Base-by-base conservation (phyloP, 2,113 vertebrate genomes). In the Rissa tridactyla region DNA sequence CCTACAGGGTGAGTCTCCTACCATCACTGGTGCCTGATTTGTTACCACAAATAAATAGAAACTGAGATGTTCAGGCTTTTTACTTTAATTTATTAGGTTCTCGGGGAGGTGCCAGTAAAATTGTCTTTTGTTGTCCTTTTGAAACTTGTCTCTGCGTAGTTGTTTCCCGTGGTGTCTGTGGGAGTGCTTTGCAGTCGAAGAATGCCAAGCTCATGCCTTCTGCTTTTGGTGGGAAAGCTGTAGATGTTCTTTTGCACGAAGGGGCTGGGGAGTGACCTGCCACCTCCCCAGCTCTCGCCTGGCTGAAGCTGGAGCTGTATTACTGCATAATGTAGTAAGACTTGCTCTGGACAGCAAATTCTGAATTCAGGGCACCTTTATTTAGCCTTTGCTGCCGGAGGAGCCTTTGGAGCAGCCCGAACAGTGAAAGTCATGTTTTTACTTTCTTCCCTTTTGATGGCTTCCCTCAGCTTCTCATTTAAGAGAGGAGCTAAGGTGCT, bases 1-100 rank as follows among this genome's bases (percentile, higher is more conserved):
- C 89, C 81, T 94, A 30, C 25, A 36, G 89, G 89, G 95, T 4
- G 11, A 94, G 40, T 52, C 38, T 90, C 75, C 94, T 91, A 21
- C 75, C 42, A 80, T 61, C 77, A 42, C 68, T 73, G 32, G 46
- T 94, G 84, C 42, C 58, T 88, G 40, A 71, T 91, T 80, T 95
- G 71, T 94, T 92, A 40, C 51, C 49, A 58, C 49, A 93, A 95
- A 71, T 62, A 95, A 82, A 91, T 58, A 95, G 64, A 93, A 75
- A 18, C 44, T 95, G 82, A 78, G 76, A 81, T 27, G 29, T 44
- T 83, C 42, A 71, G 26, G n/a, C 38, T 75, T 93, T 92, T 82
- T 52, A 40, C 61, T 95, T 88, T 82, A 76, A 49, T 91, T 85
- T 96, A 69, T 90, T 82, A 57, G 34, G 6, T 85, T 91, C 73